Conservation (phyloP, 1,140 invertebrate genomes). For the Lasaia peninsularis region DNA sequence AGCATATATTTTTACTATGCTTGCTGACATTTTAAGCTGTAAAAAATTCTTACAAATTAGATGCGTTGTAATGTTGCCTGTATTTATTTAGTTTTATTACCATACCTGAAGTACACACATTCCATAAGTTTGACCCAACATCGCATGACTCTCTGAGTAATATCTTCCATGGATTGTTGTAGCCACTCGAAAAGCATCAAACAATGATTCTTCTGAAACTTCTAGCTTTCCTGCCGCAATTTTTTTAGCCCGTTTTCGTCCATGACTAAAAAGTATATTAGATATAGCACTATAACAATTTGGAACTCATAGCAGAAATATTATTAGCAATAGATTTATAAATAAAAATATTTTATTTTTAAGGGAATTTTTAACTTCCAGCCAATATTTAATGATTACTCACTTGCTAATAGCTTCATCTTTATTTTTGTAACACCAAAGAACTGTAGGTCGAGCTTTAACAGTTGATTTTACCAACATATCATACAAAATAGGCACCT, state of each 20-base stretch:
- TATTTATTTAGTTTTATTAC: background rate
- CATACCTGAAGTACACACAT: conserved; percentile 95
- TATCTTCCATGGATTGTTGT: conserved; percentile 98
- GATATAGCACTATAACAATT: background rate
- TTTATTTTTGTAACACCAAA: conserved; percentile 99
- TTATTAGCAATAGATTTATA: too few species aligned
- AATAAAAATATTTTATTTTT: conserved; percentile 2
- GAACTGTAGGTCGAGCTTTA: conserved; percentile 92
- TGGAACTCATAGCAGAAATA: too few species aligned
- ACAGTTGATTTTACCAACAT: conserved; percentile 96
- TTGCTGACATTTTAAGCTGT: too few species aligned
- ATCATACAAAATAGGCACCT: conserved; percentile 97
- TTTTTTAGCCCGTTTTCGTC: conserved; percentile 96
- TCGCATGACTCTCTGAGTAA: conserved; percentile 98
- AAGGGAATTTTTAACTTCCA: background rate
- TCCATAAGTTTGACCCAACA: conserved; percentile 98
- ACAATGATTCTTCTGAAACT: conserved; percentile 96
- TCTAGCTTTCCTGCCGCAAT: conserved; percentile 92
- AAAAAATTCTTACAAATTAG: too few species aligned
- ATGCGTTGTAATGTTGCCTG: too few species aligned
- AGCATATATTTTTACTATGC: too few species aligned
- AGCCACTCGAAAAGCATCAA: conserved; percentile 97
- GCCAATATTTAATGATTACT: conserved; percentile 24
- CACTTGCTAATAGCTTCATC: conserved; percentile 91
- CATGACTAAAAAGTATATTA: conserved; percentile 82